These are phyloP conservation scores for Gorsachius goisagi DNA, from an alignment of 2,113 vertebrate species.

Conservation along the genomic window DNA sequence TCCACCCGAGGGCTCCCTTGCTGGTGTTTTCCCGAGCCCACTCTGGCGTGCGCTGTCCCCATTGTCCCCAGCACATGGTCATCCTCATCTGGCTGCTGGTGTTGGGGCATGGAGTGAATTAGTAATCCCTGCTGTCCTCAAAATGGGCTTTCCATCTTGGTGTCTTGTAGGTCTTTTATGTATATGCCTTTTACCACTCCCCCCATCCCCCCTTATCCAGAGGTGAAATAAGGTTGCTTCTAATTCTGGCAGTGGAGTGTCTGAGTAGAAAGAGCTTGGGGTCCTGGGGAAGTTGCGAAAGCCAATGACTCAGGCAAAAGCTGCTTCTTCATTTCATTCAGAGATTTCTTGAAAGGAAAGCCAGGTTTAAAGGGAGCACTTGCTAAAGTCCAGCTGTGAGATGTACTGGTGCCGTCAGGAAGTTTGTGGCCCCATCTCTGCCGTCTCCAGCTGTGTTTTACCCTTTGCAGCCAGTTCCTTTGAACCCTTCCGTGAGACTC, in stretches of 20 bases:
- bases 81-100: accelerated
- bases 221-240: neutral
- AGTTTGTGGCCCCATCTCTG: neutral
- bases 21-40: neutral
- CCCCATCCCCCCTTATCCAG: neutral
- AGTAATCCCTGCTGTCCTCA: neutral
- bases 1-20: neutral
- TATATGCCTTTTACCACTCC: too few relatives aligned
- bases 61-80: neutral
- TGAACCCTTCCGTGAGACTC: neutral
- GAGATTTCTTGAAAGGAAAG: neutral
- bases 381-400: neutral
- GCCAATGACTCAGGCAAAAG: neutral
- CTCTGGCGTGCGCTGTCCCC: neutral
- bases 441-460: neutral
- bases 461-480: neutral
- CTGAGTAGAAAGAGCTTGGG: neutral
- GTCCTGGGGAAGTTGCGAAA: neutral
- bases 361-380: neutral
- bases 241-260: neutral
- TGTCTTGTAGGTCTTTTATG: neutral
- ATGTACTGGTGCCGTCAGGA: neutral
- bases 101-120: neutral
- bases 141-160: neutral
- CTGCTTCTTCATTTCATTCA: neutral